Base-by-base conservation (phyloP, 2,113 vertebrate species). In the Salvelinus alpinus region DNA sequence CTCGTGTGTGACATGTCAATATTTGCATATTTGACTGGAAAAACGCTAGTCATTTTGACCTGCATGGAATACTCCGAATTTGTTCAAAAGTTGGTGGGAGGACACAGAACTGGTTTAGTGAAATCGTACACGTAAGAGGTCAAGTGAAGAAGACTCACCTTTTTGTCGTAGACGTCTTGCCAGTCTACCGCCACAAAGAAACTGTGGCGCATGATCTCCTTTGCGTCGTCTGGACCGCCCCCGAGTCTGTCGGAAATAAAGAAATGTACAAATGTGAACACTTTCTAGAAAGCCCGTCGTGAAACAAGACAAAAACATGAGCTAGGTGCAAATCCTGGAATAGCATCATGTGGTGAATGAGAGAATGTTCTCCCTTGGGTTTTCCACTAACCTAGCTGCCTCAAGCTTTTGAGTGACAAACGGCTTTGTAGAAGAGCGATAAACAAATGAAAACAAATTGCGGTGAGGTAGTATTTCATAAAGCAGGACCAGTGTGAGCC, bases 141-240 rank as follows among this genome's bases (percentile, higher is more conserved):
- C 24, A 51, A 60, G 48, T 7, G 12, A 20, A n/a, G 22, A 27
- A 73, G 1, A 34, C 92, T 60, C 92, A 98, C 97, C 96, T 98
- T 98, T 93, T 98, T 98, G 91, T 98, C 96, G 85, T 98, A 98
- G 24, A 98, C 96, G 84, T 98, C 95, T 92, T 98, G 97, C 97
- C 97, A 98, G 91, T 97, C 96, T 81, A 97, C 80, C 84, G 94
- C 93, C 86, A 90, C 93, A 85, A 98, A 98, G 93, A 95, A 98
- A 92, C 96, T 98, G 82, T 98, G 96, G 75, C 96, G 93, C 97
- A 98, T 98, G 87, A 98, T 98, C 93, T 98, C 97, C 91, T 98
- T 98, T 31, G 97, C 96, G 85, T 98, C 97, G 77, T 97, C 96
- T 73, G 96, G 96, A 78, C 97, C 96, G 70, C 97, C 97, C 82